These are phyloP conservation scores for Phaedon cochleariae DNA, from an alignment of 2,888 invertebrate species.

Conservation along the genomic window DNA sequence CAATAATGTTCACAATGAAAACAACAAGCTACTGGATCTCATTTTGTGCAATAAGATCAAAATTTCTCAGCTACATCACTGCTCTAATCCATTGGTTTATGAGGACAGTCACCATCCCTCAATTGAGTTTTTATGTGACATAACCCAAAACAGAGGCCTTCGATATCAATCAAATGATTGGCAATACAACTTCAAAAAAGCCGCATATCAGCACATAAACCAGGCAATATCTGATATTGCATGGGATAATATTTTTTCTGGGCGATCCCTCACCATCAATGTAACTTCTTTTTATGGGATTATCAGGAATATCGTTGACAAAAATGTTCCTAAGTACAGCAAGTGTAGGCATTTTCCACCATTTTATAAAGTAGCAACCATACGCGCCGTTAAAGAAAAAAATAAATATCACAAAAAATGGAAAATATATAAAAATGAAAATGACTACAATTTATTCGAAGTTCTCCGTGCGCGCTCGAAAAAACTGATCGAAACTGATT, in stretches of 20 bases:
- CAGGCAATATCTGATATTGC: constrained; percentile 4
- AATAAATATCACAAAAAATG: background rate
- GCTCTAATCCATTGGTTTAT: constrained; percentile 3
- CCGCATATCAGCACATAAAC: background rate
- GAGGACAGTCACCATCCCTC: constrained; percentile 4
- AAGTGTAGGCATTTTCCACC: constrained; percentile 1
- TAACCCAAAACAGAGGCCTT: background rate
- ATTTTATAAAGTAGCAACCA: background rate
- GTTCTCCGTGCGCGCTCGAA: background rate
- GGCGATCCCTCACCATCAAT: background rate
- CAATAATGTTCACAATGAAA: background rate
- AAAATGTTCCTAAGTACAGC: background rate
- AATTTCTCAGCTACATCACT: constrained; percentile 1
- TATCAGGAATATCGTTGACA: constrained; percentile 2
- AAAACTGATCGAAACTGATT: no score
- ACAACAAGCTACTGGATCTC: background rate
- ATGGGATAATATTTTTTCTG: no score
- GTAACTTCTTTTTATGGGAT: background rate
- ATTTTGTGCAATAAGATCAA: background rate
- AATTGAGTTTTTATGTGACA: constrained; percentile 4
- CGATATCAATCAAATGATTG: background rate
- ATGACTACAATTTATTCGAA: constrained; percentile 3
- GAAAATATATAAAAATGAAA: constrained; percentile 12
- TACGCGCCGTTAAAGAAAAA: background rate
- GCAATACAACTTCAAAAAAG: constrained; percentile 5